A percentile compares a stretch with the other conserved stretches of the same genome.
phyloP scores from a whole-genome alignment of 92 coral and sea anemone species.

The Porites rus region DNA sequence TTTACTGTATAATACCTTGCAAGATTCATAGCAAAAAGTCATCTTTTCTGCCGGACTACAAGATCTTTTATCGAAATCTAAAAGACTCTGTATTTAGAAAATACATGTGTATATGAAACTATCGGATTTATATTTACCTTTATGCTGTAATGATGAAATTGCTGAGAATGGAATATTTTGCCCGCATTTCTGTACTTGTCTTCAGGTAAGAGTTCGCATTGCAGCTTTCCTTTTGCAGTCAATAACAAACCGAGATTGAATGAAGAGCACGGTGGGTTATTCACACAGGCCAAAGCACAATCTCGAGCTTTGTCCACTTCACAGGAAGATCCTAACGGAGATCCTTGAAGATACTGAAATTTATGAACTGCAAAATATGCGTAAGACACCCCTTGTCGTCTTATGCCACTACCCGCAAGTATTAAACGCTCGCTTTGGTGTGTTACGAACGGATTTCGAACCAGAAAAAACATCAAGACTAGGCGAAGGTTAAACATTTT shows the following conservation, averaged over 20 bases:
- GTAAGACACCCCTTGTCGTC: constrained; percentile 3
- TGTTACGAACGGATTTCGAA: not conserved
- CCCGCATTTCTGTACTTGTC: constrained; percentile 9
- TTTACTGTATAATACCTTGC: too few relatives aligned
- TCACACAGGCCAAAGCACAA: constrained; percentile 4
- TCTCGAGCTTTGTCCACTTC: constrained; percentile 7
- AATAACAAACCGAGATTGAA: constrained; percentile 11
- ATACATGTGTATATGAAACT: too few relatives aligned
- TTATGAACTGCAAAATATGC: not conserved
- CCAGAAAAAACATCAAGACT: not conserved
- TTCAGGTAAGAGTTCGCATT: constrained; percentile 12
- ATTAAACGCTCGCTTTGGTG: not conserved
- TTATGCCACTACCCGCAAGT: not conserved
- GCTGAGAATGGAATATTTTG: not conserved
- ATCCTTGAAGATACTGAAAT: constrained; percentile 27
- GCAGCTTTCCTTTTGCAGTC: not conserved
- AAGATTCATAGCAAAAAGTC: too few relatives aligned
- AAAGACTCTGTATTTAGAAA: too few relatives aligned
- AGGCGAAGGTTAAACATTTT: not conserved
- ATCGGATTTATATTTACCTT: constrained; percentile 2
- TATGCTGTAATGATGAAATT: constrained; percentile 27
- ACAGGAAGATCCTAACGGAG: not conserved
- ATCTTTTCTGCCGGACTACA: too few relatives aligned
- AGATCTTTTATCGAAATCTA: too few relatives aligned
- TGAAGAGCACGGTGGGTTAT: constrained; percentile 13